These are phyloP conservation scores for Galemys pyrenaicus DNA, from an alignment of 2,113 vertebrate species.

Conservation along the genomic window DNA sequence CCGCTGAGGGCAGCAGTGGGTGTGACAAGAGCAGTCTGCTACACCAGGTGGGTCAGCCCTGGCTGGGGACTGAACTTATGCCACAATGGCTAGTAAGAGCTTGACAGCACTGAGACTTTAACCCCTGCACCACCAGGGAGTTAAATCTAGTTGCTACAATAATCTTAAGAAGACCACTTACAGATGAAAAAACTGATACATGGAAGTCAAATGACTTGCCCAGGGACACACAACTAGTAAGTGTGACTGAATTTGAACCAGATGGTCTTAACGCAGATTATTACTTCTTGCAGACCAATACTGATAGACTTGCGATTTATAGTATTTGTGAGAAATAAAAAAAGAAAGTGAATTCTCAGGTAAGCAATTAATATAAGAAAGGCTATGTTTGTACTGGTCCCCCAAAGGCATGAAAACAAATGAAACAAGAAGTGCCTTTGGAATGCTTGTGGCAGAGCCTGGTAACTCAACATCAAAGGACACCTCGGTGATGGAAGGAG, in stretches of 20 bases:
- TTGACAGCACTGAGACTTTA: no score
- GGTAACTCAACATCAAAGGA: background rate
- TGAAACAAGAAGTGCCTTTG: background rate
- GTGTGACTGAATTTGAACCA: background rate
- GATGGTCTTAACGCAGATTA: background rate
- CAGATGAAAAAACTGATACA: background rate
- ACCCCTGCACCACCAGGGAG: no score
- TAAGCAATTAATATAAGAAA: background rate
- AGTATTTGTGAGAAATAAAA: background rate
- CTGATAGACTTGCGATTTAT: rapidly evolving
- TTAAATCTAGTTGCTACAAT: no score
- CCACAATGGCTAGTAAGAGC: no score
- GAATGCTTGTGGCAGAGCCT: no score
- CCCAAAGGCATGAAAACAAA: background rate
- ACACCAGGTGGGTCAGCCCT: no score
- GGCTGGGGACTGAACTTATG: no score
- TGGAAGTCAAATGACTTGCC: background rate
- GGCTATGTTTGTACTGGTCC: background rate
- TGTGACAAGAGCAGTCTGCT: no score
- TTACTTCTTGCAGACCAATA: background rate
- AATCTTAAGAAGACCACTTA: background rate
- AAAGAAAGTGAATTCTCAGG: background rate
- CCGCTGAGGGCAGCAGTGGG: no score
- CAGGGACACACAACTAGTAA: background rate
- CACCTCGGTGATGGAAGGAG: background rate